phyloP scores from a whole-genome alignment of 2,888 invertebrate genomes.

The Polia nebulosa region DNA sequence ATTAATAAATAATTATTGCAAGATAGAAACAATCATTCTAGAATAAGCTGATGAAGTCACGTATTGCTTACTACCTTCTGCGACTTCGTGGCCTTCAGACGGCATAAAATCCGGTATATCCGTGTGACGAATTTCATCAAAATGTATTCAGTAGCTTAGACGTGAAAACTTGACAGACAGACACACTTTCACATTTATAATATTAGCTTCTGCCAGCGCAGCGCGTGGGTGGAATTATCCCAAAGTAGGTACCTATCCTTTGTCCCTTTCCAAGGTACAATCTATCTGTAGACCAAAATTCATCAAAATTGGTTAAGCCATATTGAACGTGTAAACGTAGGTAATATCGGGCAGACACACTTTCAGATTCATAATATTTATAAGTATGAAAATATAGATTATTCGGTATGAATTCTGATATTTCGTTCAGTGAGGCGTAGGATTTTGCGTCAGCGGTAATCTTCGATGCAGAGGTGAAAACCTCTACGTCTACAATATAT shows the following conservation, averaged over 20 bases:
- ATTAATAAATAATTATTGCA: constrained; percentile 55
- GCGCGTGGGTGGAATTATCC: too few relatives aligned
- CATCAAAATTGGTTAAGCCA: too few relatives aligned
- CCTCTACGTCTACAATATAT: neutral
- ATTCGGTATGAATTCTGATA: neutral
- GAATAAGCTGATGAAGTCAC: constrained; percentile 50
- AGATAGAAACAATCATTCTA: constrained; percentile 54
- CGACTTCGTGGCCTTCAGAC: neutral
- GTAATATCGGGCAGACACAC: neutral
- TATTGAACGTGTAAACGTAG: too few relatives aligned
- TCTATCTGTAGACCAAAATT: too few relatives aligned
- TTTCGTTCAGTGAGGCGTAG: neutral
- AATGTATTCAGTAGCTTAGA: neutral
- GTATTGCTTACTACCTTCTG: constrained; percentile 1
- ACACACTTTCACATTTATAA: neutral
- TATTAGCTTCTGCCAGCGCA: neutral
- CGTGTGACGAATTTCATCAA: neutral
- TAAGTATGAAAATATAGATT: too few relatives aligned
- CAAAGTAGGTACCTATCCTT: too few relatives aligned
- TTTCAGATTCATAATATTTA: neutral
- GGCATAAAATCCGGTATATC: neutral
- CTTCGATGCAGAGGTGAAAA: constrained; percentile 2
- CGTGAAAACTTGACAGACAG: neutral
- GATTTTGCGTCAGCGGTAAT: constrained; percentile 8
- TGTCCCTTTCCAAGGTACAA: too few relatives aligned